Conservation (phyloP, 1,140 invertebrate genomes). For the Metopolophium dirhodum region DNA sequence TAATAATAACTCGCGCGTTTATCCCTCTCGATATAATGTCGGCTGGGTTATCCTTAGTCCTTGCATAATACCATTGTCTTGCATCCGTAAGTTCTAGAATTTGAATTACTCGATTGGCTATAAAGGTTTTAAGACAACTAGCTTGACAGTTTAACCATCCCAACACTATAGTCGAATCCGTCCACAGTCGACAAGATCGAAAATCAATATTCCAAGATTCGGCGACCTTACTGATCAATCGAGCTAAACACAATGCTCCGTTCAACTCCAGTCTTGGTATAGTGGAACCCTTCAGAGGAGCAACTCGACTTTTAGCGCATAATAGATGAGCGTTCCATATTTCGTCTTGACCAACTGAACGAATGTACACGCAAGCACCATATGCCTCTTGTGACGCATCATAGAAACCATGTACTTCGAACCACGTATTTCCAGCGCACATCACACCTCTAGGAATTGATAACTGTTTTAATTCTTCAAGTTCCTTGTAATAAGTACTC, state of each 20-base stretch:
- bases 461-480: neutral
- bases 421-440: neutral
- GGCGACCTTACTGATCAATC: constrained; percentile 60
- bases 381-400: neutral
- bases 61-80: no score
- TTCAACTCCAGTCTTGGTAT: constrained; percentile 63
- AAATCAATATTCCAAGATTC: neutral
- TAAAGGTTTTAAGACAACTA: no score
- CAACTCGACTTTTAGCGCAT: constrained; percentile 61
- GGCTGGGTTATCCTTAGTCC: no score
- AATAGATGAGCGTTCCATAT: neutral
- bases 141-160: no score
- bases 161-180: no score
- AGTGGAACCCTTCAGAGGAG: constrained; percentile 61
- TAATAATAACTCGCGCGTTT: no score
- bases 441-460: neutral
- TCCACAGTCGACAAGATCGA: no score
- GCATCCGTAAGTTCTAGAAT: no score
- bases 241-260: constrained; percentile 61
- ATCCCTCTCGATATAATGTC: no score
- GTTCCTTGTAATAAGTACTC: neutral
- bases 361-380: neutral
- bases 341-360: neutral
- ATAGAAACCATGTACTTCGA: neutral
- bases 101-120: no score